Base-by-base conservation (phyloP, 1,140 invertebrate species). In the Globodera rostochiensis region DNA sequence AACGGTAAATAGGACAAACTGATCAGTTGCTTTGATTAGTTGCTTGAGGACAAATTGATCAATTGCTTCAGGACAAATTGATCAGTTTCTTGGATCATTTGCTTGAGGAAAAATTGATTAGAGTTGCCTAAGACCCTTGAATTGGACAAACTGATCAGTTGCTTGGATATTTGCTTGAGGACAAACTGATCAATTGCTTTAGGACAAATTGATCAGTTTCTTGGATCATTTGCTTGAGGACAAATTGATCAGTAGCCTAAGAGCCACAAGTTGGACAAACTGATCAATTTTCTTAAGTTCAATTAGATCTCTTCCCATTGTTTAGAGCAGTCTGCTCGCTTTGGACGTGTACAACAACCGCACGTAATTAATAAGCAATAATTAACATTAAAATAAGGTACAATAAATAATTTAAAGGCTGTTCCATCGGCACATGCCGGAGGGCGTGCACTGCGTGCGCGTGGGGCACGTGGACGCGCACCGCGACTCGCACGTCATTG, bases 341-440 rank as follows among this genome's bases (percentile, higher is more conserved):
- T 81, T 77, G 25, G 83, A 84, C 75, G 78, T 84, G 21, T 85
- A 75, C 64, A 85, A 85, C 45, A 84, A 84, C 67, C 57, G 57
- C 1, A 64, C 57, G 57, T 64, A 64, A n/a, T n/a, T 64, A 19
- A 13, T 36, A 64, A 64, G 6, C 19, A 64, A n/a, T 19, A 60
- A 60, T 13, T 60, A 19, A 64, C 36, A 36, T 15, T 4, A n/a
- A 64, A 64, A 19, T n/a, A 36, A 36, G 36, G 13, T 2, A 19
- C 11, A 19, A 64, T 53, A 9, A 9, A 0, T 11, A 36, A 53
- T 53, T 53, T 53, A 64, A 64, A 84, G 82, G 4, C 36, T 84
- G 6, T 84, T 84, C 69, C 83, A 85, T 82, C 67, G 83, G 46
- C 69, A 84, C 6, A 84, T 85, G 73, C 73, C 83, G 46, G 83